These are phyloP conservation scores for Genyomyrus donnyi DNA, from an alignment of 2,113 vertebrate genomes.

Conservation along the genomic window DNA sequence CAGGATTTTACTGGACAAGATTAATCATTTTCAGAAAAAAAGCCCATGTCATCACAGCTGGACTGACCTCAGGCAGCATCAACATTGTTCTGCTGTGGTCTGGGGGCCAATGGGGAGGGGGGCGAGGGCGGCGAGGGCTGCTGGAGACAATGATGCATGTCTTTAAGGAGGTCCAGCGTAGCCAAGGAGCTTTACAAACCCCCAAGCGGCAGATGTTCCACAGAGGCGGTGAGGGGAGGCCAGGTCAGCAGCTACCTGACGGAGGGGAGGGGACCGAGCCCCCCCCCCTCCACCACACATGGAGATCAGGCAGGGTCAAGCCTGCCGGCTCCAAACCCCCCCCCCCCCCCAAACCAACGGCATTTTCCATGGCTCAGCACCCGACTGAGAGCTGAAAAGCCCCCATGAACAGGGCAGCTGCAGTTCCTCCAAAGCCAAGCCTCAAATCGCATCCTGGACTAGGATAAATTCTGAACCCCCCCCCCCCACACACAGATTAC, in stretches of 20 bases:
- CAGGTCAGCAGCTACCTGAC: background rate
- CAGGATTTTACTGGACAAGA: conserved; percentile 36
- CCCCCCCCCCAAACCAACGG: background rate
- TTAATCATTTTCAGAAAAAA: conserved; percentile 36
- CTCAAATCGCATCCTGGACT: background rate
- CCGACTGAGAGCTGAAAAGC: background rate
- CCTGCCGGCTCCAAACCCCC: background rate
- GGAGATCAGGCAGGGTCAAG: background rate
- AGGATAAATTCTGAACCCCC: background rate
- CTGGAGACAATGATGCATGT: conserved; percentile 36
- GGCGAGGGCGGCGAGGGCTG: background rate
- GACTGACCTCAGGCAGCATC: conserved; percentile 36
- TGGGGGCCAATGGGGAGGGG: background rate
- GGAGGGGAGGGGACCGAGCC: background rate
- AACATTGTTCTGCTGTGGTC: conserved; percentile 24
- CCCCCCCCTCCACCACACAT: background rate
- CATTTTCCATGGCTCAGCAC: background rate
- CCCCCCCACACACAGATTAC: background rate
- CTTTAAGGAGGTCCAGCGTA: conserved; percentile 33
- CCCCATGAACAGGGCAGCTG: background rate
- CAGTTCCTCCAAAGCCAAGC: background rate
- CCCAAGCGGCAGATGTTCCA: conserved; percentile 43
- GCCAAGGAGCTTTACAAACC: conserved; percentile 16
- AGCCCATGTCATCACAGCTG: conserved; percentile 33
- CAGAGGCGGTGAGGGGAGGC: conserved; percentile 11